Percentiles rank a stretch among this genome's conserved stretches.
These are phyloP conservation scores for Okapia johnstoni DNA, from an alignment of 2,113 vertebrate species.

Conservation along the genomic window DNA sequence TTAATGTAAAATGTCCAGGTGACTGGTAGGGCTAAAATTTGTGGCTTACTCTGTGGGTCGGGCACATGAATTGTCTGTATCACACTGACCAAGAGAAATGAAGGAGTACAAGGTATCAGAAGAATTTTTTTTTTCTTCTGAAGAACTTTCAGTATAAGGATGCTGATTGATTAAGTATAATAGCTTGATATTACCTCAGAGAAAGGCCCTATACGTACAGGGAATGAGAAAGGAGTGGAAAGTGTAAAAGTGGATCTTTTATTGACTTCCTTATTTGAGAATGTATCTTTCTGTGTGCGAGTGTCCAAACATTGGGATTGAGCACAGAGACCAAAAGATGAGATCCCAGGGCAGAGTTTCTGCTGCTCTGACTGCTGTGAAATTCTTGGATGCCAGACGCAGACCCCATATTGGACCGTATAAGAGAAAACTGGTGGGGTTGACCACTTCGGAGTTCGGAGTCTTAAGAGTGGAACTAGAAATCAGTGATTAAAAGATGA, in stretches of 20 bases:
- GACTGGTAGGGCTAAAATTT: not conserved
- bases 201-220: not conserved
- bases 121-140: not conserved
- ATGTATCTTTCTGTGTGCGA: constrained; percentile 10
- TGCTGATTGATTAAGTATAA: not conserved
- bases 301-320: not conserved
- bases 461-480: not conserved
- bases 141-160: not conserved
- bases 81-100: not conserved
- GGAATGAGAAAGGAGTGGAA: not conserved
- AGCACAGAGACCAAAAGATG: not conserved
- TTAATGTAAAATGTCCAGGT: not conserved
- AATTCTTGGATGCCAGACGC: not conserved
- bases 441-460: not conserved
- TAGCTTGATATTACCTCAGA: not conserved
- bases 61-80: not conserved
- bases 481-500: not conserved
- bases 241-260: constrained; percentile 14
- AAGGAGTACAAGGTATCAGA: not conserved
- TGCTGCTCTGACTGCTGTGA: not conserved
- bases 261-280: constrained; percentile 42
- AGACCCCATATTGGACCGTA: not conserved
- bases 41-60: not conserved
- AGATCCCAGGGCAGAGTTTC: not conserved
- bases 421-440: not conserved